Evolutionary conservation across 1,140 invertebrate genomes (phyloP).

Genomic region (Drosophila rhopaloa): DNA sequence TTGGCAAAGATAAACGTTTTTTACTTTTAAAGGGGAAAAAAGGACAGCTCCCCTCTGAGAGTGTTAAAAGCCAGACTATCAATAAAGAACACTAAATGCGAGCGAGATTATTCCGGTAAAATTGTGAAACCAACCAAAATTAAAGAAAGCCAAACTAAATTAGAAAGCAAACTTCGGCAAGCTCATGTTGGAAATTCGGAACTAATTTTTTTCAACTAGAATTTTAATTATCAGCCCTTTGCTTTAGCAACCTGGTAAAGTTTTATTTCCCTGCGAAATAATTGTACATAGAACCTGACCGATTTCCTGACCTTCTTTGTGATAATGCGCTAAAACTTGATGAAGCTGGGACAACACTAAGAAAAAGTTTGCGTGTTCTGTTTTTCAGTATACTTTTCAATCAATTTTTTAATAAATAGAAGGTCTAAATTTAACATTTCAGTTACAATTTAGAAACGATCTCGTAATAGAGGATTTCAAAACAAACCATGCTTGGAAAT

Average conservation of each 20-base stretch:
- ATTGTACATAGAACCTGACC: slow-evolving; percentile 1
- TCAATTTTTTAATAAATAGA: too few species aligned
- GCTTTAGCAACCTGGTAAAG: background rate
- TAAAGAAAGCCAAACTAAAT: background rate
- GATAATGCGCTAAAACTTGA: background rate
- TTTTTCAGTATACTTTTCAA: too few species aligned
- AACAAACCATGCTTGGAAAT: background rate
- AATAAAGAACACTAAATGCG: background rate
- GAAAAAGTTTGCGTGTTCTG: background rate
- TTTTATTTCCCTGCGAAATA: background rate
- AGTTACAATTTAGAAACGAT: background rate
- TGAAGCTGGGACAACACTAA: background rate
- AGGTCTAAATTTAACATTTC: too few species aligned
- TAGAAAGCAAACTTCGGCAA: too few species aligned
- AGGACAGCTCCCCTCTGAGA: slow-evolving; percentile 1
- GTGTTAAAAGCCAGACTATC: slow-evolving; percentile 11
- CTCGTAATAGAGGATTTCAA: background rate
- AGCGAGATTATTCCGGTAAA: slow-evolving; percentile 4
- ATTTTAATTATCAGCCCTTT: slow-evolving; percentile 15
- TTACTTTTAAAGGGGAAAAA: slow-evolving; percentile 3
- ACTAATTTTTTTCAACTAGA: background rate
- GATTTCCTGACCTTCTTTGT: background rate
- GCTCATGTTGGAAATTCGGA: too few species aligned
- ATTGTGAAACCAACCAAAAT: background rate
- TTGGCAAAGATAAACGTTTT: slow-evolving; percentile 11